Evolutionary conservation across 2,888 invertebrate species (phyloP), one percentile per base, ranked within the genome.

Genomic region (Caenorhabditis becei): DNA sequence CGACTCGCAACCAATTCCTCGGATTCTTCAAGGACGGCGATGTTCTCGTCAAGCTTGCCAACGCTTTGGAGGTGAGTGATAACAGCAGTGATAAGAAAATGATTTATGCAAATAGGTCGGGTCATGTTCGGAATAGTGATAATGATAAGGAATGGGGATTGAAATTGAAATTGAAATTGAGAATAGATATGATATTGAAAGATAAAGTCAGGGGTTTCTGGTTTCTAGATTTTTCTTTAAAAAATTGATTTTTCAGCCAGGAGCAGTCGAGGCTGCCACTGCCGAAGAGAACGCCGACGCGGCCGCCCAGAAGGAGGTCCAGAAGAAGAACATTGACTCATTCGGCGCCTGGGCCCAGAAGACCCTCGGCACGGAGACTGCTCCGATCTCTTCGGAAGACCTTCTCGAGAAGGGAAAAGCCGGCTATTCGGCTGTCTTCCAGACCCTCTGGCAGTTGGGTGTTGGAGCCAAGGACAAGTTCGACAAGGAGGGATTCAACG

Each of bases 361-460:
- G 53, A 75, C 83, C 47, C 81, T 84, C 32, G 88, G 86, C 53
- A 80, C 86, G 10, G 82, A 87, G 66, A 84, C 88, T 58, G 86
- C 82, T 24, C 82, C 87, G 84, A 70, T 89, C 77, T 77, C 85
- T 18, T 80, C 77, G 59, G 88, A 83, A n/a, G 90, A 89, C 74
- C 80, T 89, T 44, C 74, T 86, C 65, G 89, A 89, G 77, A 90
- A 89, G 84, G 90, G 90, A 69, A 89, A 89, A 77, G 82, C 84
- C 70, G 89, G 88, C 37, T 89, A 87, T 78, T 80, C 83, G 11
- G 86, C 88, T 23, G 88, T 89, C 56, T 88, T 89, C 86, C 80
- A 87, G 51, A 87, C 90, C 10, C 79, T 89, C 67, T 88, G 88
- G 88, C 81, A 85, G 41, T 79, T 90, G 16, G 89, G 84, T 63